Base-by-base conservation (phyloP, 2,797 vertebrate species). In the Pogoniulus pusillus region DNA sequence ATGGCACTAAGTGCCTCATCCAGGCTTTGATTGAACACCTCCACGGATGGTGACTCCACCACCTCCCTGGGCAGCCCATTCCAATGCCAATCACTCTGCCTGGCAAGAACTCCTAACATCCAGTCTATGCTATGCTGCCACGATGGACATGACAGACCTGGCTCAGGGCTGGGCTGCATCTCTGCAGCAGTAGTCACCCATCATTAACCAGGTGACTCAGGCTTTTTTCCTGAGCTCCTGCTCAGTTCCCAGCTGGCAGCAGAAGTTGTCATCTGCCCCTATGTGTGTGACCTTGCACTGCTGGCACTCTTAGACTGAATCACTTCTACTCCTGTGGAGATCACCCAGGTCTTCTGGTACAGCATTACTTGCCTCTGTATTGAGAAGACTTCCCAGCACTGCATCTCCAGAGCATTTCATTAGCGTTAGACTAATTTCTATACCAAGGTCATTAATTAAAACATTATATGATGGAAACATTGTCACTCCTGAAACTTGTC, bases 361-460 rank as follows among this genome's bases (percentile, higher is more conserved):
- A 76, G 78, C 80, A 72, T 85, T 75, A 55, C 3, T 3, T 69
- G 59, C 70, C 32, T 78, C 92, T 75, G 58, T 35, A 60, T 41
- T 69, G 79, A 94, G 86, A 75, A 72, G 75, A 77, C 79, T 92
- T 93, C 79, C 43, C 66, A 87, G 47, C 24, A 49, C 43, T 87
- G 51, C 17, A 3, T 75, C 87, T 90, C 80, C 76, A 66, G 80
- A 85, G 73, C 32, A 69, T 70, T 93, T 87, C 65, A 93, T 93
- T 91, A 93, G 73, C 76, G 69, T 78, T 85, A 89, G 73, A 78
- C 85, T 78, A 57, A 89, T 87, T 91, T 85, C 94, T 85, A n/a
- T 18, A 81, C 14, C 70, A 91, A 91, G 82, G 82, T 87, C 79
- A 34, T 76, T 91, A 93, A 93, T 83, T 91, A 91, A 89, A 94